phyloP scores from a whole-genome alignment of 1,140 invertebrate genomes.

The Macrosteles quadrilineatus region DNA sequence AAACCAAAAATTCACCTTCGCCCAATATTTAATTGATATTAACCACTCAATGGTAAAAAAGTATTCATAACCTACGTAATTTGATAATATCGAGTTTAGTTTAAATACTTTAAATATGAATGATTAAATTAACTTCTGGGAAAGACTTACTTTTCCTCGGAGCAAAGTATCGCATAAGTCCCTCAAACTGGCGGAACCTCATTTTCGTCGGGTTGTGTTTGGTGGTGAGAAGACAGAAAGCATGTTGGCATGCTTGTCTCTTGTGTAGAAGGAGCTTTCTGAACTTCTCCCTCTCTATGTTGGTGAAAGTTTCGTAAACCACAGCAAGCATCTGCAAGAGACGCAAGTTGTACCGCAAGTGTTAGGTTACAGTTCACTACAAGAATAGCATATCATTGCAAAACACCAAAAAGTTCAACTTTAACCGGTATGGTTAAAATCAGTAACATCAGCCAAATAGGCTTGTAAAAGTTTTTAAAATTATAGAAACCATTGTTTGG shows the following conservation, averaged over 20 bases:
- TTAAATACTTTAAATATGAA: too few species aligned
- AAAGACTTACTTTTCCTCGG: conserved; percentile 67
- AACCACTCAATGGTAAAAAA: too few species aligned
- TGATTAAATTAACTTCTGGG: too few species aligned
- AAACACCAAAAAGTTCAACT: not conserved
- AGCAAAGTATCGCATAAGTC: conserved; percentile 76
- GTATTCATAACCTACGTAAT: too few species aligned
- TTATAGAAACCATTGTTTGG: too few species aligned
- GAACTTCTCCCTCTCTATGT: conserved; percentile 86
- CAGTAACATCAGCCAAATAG: too few species aligned
- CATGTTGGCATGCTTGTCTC: conserved; percentile 77
- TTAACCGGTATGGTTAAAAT: not conserved
- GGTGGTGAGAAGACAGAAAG: conserved; percentile 77
- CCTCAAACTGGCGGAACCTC: conserved; percentile 76
- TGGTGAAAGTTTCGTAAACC: conserved; percentile 88
- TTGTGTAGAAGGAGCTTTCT: conserved; percentile 83
- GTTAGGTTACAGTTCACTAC: too few species aligned
- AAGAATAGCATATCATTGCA: not conserved
- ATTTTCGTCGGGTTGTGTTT: conserved; percentile 68
- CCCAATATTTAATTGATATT: too few species aligned
- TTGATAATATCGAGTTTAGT: too few species aligned
- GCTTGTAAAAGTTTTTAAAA: too few species aligned
- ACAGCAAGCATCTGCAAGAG: conserved; percentile 77
- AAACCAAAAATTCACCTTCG: too few species aligned
- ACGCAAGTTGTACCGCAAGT: too few species aligned